Evolutionary conservation across 2,113 vertebrate species (phyloP), one percentile per base, ranked within the genome.

Genomic region (Lagenorhynchus albirostris): DNA sequence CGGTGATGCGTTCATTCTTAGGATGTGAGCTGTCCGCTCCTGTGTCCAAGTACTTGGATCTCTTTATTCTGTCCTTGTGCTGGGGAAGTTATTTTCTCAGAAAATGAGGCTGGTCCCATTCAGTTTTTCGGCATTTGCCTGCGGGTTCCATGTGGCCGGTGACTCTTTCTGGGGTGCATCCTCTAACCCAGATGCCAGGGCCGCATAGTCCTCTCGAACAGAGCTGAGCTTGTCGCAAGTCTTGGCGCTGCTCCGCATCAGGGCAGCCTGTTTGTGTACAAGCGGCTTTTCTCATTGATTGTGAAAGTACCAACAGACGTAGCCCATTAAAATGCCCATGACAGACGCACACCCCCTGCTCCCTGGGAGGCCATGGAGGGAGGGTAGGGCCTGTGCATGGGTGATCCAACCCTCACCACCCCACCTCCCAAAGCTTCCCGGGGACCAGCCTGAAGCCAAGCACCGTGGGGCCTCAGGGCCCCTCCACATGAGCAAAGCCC

Each of bases 341-440:
- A 36, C 33, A 87, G 82, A 4, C 0, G 3, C 23, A 17, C 23
- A 1, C 2, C 23, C 23, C 76, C 11, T 2, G 17, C 15, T n/a
- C 25, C 55, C 60, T 41, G 36, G 41, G 44, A 36, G 53, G 38
- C 44, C 8, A 53, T 53, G 53, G 53, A 0, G 5, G 15, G 76
- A 68, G 53, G 70, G 68, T 8, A 50, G 31, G 70, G 31, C 31
- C 33, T 82, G 33, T 10, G 21, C 38, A 15, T 21, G 2, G 60
- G n/a, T 36, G n/a, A 8, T 53, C 20, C 0, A 2, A 21, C 26
- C 7, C 1, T 25, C 26, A 10, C 11, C 33, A 50, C 4, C 2
- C n/a, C 13, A 1, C 38, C 65, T 50, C 47, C 47, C 65, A 55
- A 26, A 73, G 20, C 67, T 90, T 74, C 58, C 84, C 26, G 23